Base-by-base conservation (phyloP, 2,797 vertebrate genomes). In the Chloroceryle inda region DNA sequence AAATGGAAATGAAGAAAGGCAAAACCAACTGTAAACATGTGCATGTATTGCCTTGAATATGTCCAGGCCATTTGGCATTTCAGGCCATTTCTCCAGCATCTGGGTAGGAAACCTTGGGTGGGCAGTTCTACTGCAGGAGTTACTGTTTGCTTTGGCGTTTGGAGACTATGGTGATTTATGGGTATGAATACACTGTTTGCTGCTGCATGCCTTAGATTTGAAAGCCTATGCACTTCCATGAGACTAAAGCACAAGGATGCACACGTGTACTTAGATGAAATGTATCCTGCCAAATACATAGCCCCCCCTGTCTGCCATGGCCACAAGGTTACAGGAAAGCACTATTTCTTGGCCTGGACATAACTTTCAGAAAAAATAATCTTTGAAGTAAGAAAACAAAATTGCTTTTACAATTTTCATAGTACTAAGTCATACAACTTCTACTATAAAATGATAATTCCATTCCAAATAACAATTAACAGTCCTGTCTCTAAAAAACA, bases 1-100 rank as follows among this genome's bases (percentile, higher is more conserved):
- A 22, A 78, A 71, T 81, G 67, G 63, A 91, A 96, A 77, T 49
- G 15, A 95, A 78, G 75, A 94, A 45, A 18, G 21, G 73, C 50
- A 71, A 66, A 58, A 88, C 72, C 5, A 3, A 40, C 40, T 40
- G 40, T 40, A 40, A 40, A 40, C 40, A 40, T 9, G 2, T 6
- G 29, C 47, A 8, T 9, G 4, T 50, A 7, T 6, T 35, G 44
- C 49, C 64, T 56, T 19, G 71, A 59, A 89, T 6, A 10, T 6
- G 13, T 26, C 59, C 9, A 1, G 59, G 50, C 29, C 59, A 49
- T 35, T 45, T 6, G 68, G 58, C 1, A 0, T 56, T 68, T 83
- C 73, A 38, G 68, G 50, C 38, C 20, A 13, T 71, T 75, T 59
- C 68, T 49, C 50, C 29, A 71, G 50, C 24, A 42, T 13, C 0